Evolutionary conservation across 2,113 vertebrate species (phyloP).

Genomic region (Chinchilla lanigera): DNA sequence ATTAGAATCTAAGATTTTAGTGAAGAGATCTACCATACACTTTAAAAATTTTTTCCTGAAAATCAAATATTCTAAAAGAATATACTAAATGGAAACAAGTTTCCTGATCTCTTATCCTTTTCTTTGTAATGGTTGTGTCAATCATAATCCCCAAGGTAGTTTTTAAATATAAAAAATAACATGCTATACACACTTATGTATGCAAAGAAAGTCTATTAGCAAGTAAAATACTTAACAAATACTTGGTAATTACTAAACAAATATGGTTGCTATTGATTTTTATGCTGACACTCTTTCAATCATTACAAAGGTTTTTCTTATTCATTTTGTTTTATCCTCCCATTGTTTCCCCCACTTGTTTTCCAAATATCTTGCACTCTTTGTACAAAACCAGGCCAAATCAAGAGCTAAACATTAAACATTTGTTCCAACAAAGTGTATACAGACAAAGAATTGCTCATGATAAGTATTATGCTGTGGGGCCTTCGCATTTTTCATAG

Average conservation of each 20-base stretch:
- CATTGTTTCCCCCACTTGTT: neutral
- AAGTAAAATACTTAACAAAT: neutral
- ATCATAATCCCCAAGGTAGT: neutral
- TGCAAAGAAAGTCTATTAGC: neutral
- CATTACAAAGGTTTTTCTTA: neutral
- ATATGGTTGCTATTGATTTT: neutral
- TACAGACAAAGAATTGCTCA: neutral
- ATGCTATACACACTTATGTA: neutral
- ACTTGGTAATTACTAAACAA: neutral
- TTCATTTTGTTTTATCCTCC: neutral
- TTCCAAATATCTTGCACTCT: neutral
- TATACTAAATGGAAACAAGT: neutral
- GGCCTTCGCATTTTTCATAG: neutral
- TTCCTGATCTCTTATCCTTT: neutral
- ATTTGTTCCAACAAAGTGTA: neutral
- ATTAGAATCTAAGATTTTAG: neutral
- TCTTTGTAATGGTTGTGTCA: neutral
- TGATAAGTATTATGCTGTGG: fast-evolving
- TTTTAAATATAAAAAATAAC: neutral
- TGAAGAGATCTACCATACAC: neutral
- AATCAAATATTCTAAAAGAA: neutral
- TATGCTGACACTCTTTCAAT: neutral
- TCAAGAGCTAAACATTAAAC: neutral
- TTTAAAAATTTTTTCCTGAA: neutral
- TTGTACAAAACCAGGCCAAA: neutral